A percentile compares a stretch with the other conserved stretches of the same genome.
These are phyloP conservation scores for Indri indri DNA, from an alignment of 2,113 vertebrate genomes.

Conservation along the genomic window DNA sequence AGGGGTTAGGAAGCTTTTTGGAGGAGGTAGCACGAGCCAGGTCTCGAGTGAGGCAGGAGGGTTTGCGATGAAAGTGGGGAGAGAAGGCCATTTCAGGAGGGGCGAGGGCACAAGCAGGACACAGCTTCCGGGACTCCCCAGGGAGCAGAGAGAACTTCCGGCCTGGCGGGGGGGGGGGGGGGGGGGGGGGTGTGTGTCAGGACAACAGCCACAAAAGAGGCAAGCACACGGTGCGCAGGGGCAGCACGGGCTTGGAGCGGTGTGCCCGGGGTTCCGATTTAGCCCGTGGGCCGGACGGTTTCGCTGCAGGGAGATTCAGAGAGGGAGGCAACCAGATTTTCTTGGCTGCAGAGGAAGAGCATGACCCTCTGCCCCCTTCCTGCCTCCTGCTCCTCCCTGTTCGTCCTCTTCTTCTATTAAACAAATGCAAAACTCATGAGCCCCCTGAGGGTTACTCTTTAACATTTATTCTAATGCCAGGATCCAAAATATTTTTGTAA, in stretches of 20 bases:
- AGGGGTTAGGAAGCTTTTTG: neutral
- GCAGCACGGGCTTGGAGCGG: too few relatives aligned
- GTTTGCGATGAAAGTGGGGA: neutral
- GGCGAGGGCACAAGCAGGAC: rapidly evolving
- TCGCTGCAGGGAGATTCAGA: rapidly evolving
- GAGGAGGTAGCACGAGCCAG: rapidly evolving
- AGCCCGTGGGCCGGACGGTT: neutral
- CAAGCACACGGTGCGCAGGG: rapidly evolving
- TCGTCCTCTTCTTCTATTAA: neutral
- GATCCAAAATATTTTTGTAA: neutral
- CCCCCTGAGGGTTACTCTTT: neutral
- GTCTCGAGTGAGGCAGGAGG: neutral
- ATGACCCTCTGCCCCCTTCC: rapidly evolving
- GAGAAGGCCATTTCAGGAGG: neutral
- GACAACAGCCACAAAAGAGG: neutral
- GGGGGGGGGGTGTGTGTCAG: neutral
- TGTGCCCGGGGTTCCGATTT: rapidly evolving
- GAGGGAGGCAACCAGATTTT: neutral
- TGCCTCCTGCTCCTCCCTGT: neutral
- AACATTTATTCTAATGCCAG: neutral
- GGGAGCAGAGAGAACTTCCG: neutral
- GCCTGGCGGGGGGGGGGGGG: too few relatives aligned
- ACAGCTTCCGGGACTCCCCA: neutral
- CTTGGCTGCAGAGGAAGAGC: neutral
- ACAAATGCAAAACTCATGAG: neutral